These are phyloP conservation scores for Cephus cinctus DNA, from an alignment of 1,140 invertebrate genomes.

Conservation along the genomic window DNA sequence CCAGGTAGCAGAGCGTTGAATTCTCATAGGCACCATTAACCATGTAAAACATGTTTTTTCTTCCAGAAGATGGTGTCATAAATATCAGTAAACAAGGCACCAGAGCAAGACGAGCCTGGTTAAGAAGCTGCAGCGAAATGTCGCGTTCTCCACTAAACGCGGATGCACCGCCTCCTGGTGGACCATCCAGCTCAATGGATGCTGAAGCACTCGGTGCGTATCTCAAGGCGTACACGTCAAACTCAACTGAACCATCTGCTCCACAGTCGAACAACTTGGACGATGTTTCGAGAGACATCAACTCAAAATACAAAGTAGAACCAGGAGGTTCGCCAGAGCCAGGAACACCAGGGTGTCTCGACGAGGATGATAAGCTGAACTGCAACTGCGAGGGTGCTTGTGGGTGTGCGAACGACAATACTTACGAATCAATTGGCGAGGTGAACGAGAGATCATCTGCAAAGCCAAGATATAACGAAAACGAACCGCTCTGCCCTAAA, in stretches of 20 bases:
- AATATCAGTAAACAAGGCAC: conserved; percentile 6
- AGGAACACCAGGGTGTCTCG: neutral
- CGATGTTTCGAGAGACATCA: conserved; percentile 34
- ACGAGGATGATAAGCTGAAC: neutral
- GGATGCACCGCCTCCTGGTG: conserved; percentile 2
- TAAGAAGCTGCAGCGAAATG: conserved; percentile 9
- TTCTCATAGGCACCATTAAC: too few relatives aligned
- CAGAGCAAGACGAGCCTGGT: conserved; percentile 19
- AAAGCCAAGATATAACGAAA: conserved; percentile 7
- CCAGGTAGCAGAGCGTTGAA: too few relatives aligned
- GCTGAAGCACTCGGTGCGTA: conserved; percentile 38
- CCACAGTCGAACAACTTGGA: conserved; percentile 37
- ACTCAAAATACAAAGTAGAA: conserved; percentile 21
- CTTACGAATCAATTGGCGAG: too few relatives aligned
- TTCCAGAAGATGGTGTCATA: neutral
- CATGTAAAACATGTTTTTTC: neutral
- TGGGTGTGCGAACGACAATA: conserved; percentile 36
- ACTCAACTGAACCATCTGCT: conserved; percentile 30
- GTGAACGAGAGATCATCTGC: neutral
- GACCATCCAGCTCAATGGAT: conserved; percentile 25
- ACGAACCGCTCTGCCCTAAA: conserved; percentile 15
- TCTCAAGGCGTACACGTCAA: conserved; percentile 24
- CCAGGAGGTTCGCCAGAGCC: conserved; percentile 11
- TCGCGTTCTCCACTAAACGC: conserved; percentile 26
- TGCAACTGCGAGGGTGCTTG: conserved; percentile 48